Base-by-base conservation (phyloP, 2,113 vertebrate genomes). In the Zosterops hypoxanthus region DNA sequence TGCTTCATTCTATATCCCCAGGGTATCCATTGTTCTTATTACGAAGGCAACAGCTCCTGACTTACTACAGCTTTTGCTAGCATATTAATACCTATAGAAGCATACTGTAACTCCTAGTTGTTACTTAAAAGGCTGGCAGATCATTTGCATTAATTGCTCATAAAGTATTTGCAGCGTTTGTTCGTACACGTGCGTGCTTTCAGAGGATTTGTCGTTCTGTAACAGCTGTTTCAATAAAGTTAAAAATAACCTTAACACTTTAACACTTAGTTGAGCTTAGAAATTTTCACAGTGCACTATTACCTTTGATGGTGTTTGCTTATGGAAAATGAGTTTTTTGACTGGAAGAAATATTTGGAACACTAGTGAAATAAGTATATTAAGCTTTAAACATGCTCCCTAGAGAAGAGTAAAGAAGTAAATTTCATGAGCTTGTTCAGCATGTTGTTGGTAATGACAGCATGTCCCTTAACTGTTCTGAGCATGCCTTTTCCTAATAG, bases 1-100 rank as follows among this genome's bases (percentile, higher is more conserved):
- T 81, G 6, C 92, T 75, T 96, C 94, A 65, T 84, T 79, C 5
- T 95, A 65, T 96, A 82, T 97, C 63, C 91, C 84, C 84, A 88
- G 95, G 91, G 88, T 92, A 90, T 85, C 77, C 26, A 1, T 82
- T 92, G 36, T 42, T 97, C 72, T 95, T 94, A 49, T 69, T 94
- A 31, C 39, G 65, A 52, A 88, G 41, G 68, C 91, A 75, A 42
- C 75, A 64, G 61, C 83, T 91, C 79, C 57, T 56, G 34, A 47
- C 77, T 88, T 82, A 34, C 46, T 49, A 6, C 34, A 77, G 86
- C 50, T 95, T 94, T 81, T 68, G 70, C 71, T 85, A 63, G 83
- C 65, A 26, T 66, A 82, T 95, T 88, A 92, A 91, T 87, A 68
- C 71, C 44, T 70, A 11, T 34, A 50, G 22, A 56, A 69, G 56